phyloP scores from a whole-genome alignment of 2,113 vertebrate species.

The Brachypteracias leptosomus region DNA sequence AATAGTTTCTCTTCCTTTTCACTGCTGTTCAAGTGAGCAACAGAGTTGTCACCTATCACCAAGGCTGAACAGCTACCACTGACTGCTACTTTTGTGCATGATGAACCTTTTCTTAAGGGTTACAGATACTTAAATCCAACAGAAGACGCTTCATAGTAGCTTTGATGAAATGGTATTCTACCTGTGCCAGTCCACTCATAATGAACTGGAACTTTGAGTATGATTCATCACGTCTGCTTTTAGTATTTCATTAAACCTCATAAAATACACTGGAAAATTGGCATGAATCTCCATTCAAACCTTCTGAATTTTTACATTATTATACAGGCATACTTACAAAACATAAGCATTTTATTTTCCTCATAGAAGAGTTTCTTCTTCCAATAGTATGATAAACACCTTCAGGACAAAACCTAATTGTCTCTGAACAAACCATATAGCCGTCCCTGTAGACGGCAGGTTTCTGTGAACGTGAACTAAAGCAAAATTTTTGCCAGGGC shows the following conservation, averaged over 20 bases:
- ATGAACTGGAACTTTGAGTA: not conserved
- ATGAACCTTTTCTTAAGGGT: conserved; percentile 16
- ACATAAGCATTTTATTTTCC: not conserved
- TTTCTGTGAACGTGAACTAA: not conserved
- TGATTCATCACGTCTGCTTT: not conserved
- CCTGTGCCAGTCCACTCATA: not conserved
- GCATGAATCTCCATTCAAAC: not conserved
- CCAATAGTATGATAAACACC: not conserved
- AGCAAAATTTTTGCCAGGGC: not conserved
- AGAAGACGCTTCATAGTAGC: not conserved
- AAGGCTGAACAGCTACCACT: not conserved
- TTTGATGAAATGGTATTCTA: not conserved
- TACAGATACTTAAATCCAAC: conserved; percentile 28
- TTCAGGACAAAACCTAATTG: not conserved
- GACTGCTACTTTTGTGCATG: not conserved
- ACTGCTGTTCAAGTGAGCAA: not conserved
- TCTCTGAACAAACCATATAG: not conserved
- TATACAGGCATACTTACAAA: not conserved
- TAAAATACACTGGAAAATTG: not conserved
- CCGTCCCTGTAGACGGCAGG: not conserved
- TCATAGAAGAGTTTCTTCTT: not conserved
- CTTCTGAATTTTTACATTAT: not conserved
- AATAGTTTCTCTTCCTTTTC: not conserved
- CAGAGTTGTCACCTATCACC: not conserved
- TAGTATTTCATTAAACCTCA: conserved; percentile 13